Conservation (phyloP, 2,888 invertebrate species). For the Sinotaia quadrata region DNA sequence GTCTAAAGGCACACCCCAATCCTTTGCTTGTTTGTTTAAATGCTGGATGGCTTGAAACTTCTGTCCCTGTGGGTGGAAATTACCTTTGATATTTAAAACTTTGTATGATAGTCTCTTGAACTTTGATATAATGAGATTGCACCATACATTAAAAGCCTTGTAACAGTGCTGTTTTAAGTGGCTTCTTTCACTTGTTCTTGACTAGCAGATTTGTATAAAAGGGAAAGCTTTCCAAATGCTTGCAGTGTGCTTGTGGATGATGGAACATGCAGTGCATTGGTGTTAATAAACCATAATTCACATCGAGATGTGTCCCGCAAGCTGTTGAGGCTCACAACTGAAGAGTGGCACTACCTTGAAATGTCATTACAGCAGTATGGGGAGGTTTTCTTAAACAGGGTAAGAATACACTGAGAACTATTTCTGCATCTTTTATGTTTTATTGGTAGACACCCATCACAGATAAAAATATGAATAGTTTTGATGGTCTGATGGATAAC, state of each 20-base stretch:
- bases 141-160: not conserved
- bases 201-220: not conserved
- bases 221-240: not conserved
- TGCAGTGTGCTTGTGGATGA: constrained; percentile 52
- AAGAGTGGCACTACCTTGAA: constrained; percentile 47
- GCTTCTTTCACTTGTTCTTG: not conserved
- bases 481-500: too few species aligned
- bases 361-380: constrained; percentile 37
- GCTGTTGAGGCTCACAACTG: constrained; percentile 42
- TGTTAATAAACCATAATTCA: constrained; percentile 32
- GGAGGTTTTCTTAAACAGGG: constrained; percentile 51
- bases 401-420: too few species aligned
- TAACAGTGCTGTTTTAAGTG: not conserved
- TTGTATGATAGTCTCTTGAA: too few species aligned
- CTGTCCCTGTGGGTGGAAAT: too few species aligned
- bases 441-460: not conserved
- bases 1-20: too few species aligned
- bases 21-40: too few species aligned
- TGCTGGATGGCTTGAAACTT: too few species aligned
- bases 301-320: constrained; percentile 35
- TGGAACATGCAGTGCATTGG: constrained; percentile 50
- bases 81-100: too few species aligned
- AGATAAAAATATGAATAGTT: too few species aligned
- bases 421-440: too few species aligned
- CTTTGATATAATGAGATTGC: too few species aligned